Evolutionary conservation across 2,888 invertebrate genomes (phyloP), one percentile per base, ranked within the genome.

Genomic region (Drosophila falleni): DNA sequence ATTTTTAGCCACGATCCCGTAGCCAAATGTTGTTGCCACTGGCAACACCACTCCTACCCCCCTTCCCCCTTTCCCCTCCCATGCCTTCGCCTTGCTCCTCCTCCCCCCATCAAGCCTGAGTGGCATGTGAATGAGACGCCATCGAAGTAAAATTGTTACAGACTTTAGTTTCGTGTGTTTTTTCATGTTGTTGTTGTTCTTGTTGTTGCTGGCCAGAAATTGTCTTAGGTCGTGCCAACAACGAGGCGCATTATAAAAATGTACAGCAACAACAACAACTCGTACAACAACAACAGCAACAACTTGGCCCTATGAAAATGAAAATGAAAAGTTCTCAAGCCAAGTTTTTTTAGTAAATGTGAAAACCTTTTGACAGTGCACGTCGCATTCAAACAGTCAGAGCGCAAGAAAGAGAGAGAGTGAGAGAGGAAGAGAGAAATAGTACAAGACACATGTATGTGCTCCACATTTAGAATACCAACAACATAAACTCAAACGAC

Each of bases 91-190:
- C 15, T 15, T 5, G 16, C 5, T 6, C 6, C 26, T 16, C 11
- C 16, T n/a, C 3, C 13, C 42, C 23, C 11, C 56, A 31, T 55
- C 47, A 35, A n/a, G 63, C 71, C 74, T 74, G 88, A 89, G 75
- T 89, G 83, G 89, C 89, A 85, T 89, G 88, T 85, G 85, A 89
- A 89, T 85, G 86, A 85, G 89, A 51, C 63, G 71, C 53, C 66
- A 62, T 54, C 58, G 74, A 47, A 60, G 50, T 63, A 54, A 78
- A 81, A 79, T 79, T 80, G 81, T 62, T 76, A 73, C 68, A 78
- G 68, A 62, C 66, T 51, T 73, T 56, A 61, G 64, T 69, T 61
- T 65, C 68, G 51, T 61, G 16, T 31, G 56, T 41, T 56, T 39
- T 39, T 33, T 46, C 29, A 11, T 65, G 58, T 11, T 23, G 19